Percentiles rank a stretch among this genome's conserved stretches.
Evolutionary conservation across 1,140 invertebrate genomes (phyloP).

Genomic region (honey bee (Apis mellifera)): Amel_HAv3.1 CM009935.2:13420001-13420500

Average conservation of each 20-base stretch:
- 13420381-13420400: no score
- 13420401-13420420: background rate
- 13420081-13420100: no score
- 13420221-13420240: slow-evolving; percentile 5
- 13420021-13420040: no score
- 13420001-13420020: no score
- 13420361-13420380: background rate
- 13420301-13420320: background rate
- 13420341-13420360: background rate
- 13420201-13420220: background rate
- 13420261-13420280: background rate
- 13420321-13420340: background rate
- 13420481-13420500: background rate
- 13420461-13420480: background rate
- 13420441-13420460: background rate
- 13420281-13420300: background rate
- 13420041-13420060: no score
- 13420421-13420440: background rate
- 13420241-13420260: slow-evolving; percentile 7
- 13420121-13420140: no score
- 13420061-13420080: no score
- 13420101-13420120: no score
- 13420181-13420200: background rate
- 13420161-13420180: no score
- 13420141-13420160: no score